Base-by-base conservation (phyloP, 2,797 vertebrate genomes). In the Pelobates cultripes region DNA sequence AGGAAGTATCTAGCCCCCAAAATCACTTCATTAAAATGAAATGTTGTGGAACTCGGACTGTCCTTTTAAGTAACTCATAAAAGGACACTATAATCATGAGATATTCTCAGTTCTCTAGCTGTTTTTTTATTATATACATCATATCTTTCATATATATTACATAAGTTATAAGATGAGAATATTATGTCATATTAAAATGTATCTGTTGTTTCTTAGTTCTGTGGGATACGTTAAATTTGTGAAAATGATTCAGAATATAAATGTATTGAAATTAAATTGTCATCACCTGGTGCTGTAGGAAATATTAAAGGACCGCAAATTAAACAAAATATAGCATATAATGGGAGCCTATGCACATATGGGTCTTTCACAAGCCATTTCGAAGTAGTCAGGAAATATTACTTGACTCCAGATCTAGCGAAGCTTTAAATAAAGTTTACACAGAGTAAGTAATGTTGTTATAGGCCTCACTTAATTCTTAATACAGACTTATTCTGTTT, bases 311-410 rank as follows among this genome's bases (percentile, higher is more conserved):
- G 42, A 3, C 4, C 7, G 13, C 17, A n/a, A 4, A 64, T 64
- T 3, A 64, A 28, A 28, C 17, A 17, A 7, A 64, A 28, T 64
- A 64, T 4, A 42, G 43, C 3, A 10, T 53, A 53, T 53, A 53
- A 70, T 44, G 43, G 2, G 14, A 15, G 43, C 43, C 43, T 44
- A 14, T 45, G 40, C 15, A n/a, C 68, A 45, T 12, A 17, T 15
- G 4, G 5, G 43, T 45, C 43, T 70, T 47, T 28, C n/a, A 71
- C 47, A 71, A 71, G 10, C 44, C 45, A 45, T 45, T 70, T 45
- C 1, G 14, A 17, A 70, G 43, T n/a, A 53, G 70, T 42, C 70
- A 71, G 70, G 70, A 71, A 71, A 70, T 70, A 44, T 45, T 44
- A 70, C 68, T 45, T 7, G 41, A 12, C 15, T 43, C 41, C 66